phyloP scores from a whole-genome alignment of 2,113 vertebrate species.

The Potamarius usumacintae region DNA sequence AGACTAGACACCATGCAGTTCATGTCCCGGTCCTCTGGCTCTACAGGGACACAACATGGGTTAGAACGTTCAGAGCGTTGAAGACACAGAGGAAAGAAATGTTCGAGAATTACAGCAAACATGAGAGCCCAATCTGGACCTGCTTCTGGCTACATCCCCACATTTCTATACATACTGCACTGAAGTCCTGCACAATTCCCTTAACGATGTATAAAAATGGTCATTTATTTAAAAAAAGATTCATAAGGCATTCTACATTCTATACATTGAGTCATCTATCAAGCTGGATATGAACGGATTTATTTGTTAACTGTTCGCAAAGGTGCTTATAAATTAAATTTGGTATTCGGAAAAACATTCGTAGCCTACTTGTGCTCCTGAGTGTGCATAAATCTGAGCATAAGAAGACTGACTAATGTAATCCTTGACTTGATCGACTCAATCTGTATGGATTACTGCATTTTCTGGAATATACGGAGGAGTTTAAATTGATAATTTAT shows the following conservation, averaged over 20 bases:
- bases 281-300: background rate
- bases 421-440: too few relatives aligned
- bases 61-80: background rate
- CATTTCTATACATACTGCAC: too few relatives aligned
- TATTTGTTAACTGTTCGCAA: background rate
- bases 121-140: background rate
- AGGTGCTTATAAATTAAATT: background rate
- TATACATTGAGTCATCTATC: background rate
- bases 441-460: too few relatives aligned
- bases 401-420: too few relatives aligned
- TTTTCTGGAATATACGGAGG: too few relatives aligned
- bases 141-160: too few relatives aligned
- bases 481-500: too few relatives aligned
- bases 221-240: background rate
- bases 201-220: background rate
- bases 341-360: too few relatives aligned
- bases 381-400: too few relatives aligned
- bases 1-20: conserved; percentile 88
- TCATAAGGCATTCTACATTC: background rate
- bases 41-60: conserved; percentile 64
- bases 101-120: background rate
- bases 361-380: too few relatives aligned
- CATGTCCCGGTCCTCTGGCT: conserved; percentile 85
- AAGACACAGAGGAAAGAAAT: background rate
- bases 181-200: background rate